Evolutionary conservation across 2,797 vertebrate genomes (phyloP), one percentile per base, ranked within the genome.

Genomic region (Orestias chungarensis): DNA sequence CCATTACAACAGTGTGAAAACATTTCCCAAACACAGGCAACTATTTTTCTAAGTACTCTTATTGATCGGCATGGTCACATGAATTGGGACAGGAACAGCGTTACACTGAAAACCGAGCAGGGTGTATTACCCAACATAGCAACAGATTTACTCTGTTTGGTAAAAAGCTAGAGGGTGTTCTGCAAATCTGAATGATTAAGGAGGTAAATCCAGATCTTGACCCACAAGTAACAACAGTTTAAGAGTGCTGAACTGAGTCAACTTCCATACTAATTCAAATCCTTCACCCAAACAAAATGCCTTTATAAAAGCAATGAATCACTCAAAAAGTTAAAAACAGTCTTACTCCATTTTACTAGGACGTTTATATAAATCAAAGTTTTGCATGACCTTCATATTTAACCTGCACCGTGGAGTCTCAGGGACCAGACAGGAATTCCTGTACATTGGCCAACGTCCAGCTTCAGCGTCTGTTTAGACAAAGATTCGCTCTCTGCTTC

Each of bases 401-500:
- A 65, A 88, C 80, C 80, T 82, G 68, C 68, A 79, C 75, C 75
- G 64, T 78, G 64, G 84, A 86, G 80, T 64, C 72, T 75, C 42
- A 0, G 42, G 23, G 65, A 69, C 64, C 76, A 85, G 74, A 82
- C 73, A 81, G 74, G 72, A 77, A 75, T 83, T 83, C 84, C 82
- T 86, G 87, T 80, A 70, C 79, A 35, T 78, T 87, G 80, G 90
- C 88, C 71, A 55, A n/a, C 77, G 76, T 79, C 81, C 88, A 91
- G 80, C 70, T 59, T 71, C 75, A 72, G 71, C 76, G 79, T 85
- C 68, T 68, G 40, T 71, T 83, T 72, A 83, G 74, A 92, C 87
- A 91, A 88, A 92, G 87, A 92, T 90, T 87, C 81, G 64, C 88
- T 88, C 82, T 83, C 83, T 55, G 64, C 77, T 88, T 86, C 89